These are phyloP conservation scores for Rhagoletis pomonella DNA, from an alignment of 1,140 invertebrate genomes.

Conservation along the genomic window DNA sequence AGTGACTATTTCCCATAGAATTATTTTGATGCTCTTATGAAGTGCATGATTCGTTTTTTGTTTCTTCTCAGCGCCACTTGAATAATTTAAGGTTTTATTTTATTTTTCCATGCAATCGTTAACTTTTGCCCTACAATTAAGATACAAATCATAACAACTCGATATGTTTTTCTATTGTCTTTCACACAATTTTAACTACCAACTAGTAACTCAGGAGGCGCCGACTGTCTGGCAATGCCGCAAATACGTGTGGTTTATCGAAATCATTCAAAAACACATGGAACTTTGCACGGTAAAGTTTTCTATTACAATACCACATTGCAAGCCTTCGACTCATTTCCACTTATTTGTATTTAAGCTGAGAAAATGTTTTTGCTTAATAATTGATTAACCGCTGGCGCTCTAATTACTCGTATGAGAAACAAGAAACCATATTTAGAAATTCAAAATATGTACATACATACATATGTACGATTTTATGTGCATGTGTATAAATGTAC, in stretches of 20 bases:
- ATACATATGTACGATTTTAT: background rate
- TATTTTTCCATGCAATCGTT: too few relatives aligned
- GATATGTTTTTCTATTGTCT: too few relatives aligned
- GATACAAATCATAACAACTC: too few relatives aligned
- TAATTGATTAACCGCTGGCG: conserved; percentile 2
- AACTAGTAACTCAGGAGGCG: background rate
- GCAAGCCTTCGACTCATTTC: background rate
- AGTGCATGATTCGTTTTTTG: too few relatives aligned
- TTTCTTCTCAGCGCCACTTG: too few relatives aligned
- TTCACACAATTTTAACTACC: too few relatives aligned
- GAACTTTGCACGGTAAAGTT: background rate
- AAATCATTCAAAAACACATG: background rate
- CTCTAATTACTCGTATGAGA: background rate
- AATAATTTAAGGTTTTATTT: too few relatives aligned
- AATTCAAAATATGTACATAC: background rate
- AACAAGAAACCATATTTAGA: background rate
- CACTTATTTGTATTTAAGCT: conserved; percentile 19
- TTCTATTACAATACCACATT: conserved; percentile 22
- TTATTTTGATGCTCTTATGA: too few relatives aligned
- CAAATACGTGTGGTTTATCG: conserved; percentile 3
- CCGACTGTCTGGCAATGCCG: conserved; percentile 12
- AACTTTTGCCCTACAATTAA: too few relatives aligned
- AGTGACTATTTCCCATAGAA: too few relatives aligned
- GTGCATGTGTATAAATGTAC: too few relatives aligned
- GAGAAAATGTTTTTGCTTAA: conserved; percentile 11